phyloP scores from a whole-genome alignment of 2,113 vertebrate genomes.

The Nerophis ophidion region DNA sequence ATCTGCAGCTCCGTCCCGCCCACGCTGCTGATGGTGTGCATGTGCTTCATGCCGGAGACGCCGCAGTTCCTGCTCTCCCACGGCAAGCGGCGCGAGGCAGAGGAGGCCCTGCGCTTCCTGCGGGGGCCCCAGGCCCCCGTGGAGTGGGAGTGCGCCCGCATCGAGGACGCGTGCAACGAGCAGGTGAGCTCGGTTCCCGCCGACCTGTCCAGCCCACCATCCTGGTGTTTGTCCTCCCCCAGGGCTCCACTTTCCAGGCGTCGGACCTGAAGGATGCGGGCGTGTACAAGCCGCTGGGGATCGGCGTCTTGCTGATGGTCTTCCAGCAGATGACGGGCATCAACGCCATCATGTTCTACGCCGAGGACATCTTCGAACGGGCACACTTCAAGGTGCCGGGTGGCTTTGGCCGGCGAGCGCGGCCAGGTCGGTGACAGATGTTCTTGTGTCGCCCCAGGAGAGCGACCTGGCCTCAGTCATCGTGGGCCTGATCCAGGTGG shows the following conservation, averaged over 20 bases:
- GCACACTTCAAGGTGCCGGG: slow-evolving; percentile 81
- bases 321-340: slow-evolving; percentile 91
- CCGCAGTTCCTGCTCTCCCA: slow-evolving; percentile 80
- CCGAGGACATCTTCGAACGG: slow-evolving; percentile 83
- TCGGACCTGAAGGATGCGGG: slow-evolving; percentile 74
- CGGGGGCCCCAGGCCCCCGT: slow-evolving; percentile 74
- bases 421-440: neutral
- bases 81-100: slow-evolving; percentile 74
- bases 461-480: slow-evolving; percentile 80
- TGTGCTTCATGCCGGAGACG: slow-evolving; percentile 90
- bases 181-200: slow-evolving; percentile 65
- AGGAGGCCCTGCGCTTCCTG: slow-evolving; percentile 78
- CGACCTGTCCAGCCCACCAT: too few relatives aligned
- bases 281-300: slow-evolving; percentile 82
- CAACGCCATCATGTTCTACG: slow-evolving; percentile 95
- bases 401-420: neutral
- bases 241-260: slow-evolving; percentile 66
- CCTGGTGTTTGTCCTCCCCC: neutral
- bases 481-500: slow-evolving; percentile 80
- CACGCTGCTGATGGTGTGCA: slow-evolving; percentile 76
- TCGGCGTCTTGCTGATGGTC: slow-evolving; percentile 83
- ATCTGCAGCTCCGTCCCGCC: slow-evolving; percentile 79
- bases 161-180: slow-evolving; percentile 59
- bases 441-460: slow-evolving; percentile 63
- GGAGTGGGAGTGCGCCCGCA: slow-evolving; percentile 76